Evolutionary conservation across 2,888 invertebrate genomes (phyloP), one percentile per base, ranked within the genome.

Genomic region (Synergus gifuensis): DNA sequence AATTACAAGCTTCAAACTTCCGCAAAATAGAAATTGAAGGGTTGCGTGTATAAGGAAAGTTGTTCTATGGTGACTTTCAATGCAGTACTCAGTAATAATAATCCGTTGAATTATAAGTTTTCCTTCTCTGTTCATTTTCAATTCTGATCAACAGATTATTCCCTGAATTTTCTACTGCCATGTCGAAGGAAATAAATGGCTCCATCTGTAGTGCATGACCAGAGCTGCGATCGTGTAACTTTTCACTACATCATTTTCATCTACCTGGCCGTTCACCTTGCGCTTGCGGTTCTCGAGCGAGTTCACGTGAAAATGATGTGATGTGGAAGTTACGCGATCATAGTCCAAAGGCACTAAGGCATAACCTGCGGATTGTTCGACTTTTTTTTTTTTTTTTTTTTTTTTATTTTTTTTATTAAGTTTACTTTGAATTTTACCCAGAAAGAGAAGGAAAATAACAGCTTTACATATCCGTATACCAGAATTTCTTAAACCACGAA

Each of bases 1-100:
- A 78, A 66, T 73, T 73, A 54, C 73, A 73, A 73, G 40, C 73
- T 73, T 73, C 73, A 73, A 73, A 58, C 73, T 73, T 73, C 54
- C 54, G 54, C 54, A 73, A 40, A 73, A 73, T 73, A 73, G 54
- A 54, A 73, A 73, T 73, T 73, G 54, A 49, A 73, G 54, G 54
- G 36, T 73, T 36, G 73, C 36, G 40, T 54, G 67, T 28, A 12
- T 36, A 40, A 28, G 49, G 54, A n/a, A 40, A 58, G 9, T 73
- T 73, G 73, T 73, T 58, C 54, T 40, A n/a, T 49, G 36, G 54
- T 73, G 73, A 49, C 54, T 58, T 73, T 73, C 18, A 54, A 73
- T 73, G 9, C 9, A 73, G 40, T 36, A 36, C 36, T 54, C 18
- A 54, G 54, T 36, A 54, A 49, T 49, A 58, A 28, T 62, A 62